Base-by-base conservation (phyloP, 2,113 vertebrate species). In the Gulo gulo region DNA sequence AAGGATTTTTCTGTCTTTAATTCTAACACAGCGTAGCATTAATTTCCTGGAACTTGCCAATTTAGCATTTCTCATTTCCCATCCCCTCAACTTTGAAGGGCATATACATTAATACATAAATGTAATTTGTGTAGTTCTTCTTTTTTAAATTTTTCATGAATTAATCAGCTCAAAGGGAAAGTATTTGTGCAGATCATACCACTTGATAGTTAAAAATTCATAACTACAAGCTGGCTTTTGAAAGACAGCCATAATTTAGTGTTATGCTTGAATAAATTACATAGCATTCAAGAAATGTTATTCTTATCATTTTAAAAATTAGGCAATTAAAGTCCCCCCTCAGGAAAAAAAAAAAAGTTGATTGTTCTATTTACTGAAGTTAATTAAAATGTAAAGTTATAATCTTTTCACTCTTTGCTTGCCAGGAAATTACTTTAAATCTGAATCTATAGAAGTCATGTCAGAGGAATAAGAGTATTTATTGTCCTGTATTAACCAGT, bases 241-340 rank as follows among this genome's bases (percentile, higher is more conserved):
- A 97, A 97, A 95, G 95, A 97, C 88, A 97, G 76, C 47, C 39
- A 92, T 97, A 96, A 97, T 95, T 96, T 97, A 95, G 45, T 95
- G 67, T 81, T 97, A 83, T 88, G 82, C 57, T 95, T 97, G 93
- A 95, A 96, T 97, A 96, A 97, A 98, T 97, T 95, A 80, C 31
- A 88, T 59, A 88, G 26, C 42, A 94, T 96, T 98, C 59, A 95
- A 95, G 85, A 82, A 96, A 82, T 86, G 39, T 96, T 96, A 86
- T 97, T 55, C 52, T 96, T 97, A 93, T 96, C 57, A 91, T 83
- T 94, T 97, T 82, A 92, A 90, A 97, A 95, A 96, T 98, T 97
- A 93, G 89, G 81, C 69, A 96, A 95, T 34, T 88, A n/a, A 80
- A 5, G 93, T 95, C 39, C 34, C 34, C 36, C 80, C 39, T 95